Base-by-base conservation (phyloP, 2,888 invertebrate genomes). In the Hoplodrina ambigua region DNA sequence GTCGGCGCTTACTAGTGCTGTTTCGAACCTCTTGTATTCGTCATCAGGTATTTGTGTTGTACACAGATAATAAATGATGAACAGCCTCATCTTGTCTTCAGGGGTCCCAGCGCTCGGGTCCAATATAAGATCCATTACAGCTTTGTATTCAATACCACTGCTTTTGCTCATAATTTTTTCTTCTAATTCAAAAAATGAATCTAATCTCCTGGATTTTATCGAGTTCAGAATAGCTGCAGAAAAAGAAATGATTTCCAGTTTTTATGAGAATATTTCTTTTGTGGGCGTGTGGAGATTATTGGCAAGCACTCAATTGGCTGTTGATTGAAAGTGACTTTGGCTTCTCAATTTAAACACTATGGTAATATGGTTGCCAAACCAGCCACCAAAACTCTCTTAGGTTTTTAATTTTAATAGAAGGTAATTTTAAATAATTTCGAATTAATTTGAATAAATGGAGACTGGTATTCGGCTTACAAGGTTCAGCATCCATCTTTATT, bases 131-230 rank as follows among this genome's bases (percentile, higher is more conserved):
- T 99, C 99, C 89, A 98, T 93, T n/a, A 99, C 96, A 33, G 98
- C 97, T 91, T 98, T 98, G 89, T 98, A 99, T 78, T 96, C 96
- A 0, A 96, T 91, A 70, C 98, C 94, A 6, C 97, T 97, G 82
- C 97, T 97, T 94, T 98, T 98, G 61, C 98, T 98, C 98, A 99
- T 98, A 58, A 99, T 97, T 93, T 99, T 99, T 91, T 99, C 99
- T 96, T 99, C 99, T 72, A 99, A 96, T 94, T 99, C 99, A 90
- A 99, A 99, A 89, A 98, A 99, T 0, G 99, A 98, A 91, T 99
- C 99, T 62, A 99, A 94, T 82, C 99, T 97, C 64, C 99, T 96
- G 0, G 97, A 97, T 96, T 99, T 99, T 57, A 99, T 98, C 62
- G 96, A 97, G 92, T 98, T 98, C 69, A 98, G 93, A 82, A 98